Conservation (phyloP, 37 sponge, comb jelly and placozoan genomes). For the Halisarca cf. caerulea region DNA sequence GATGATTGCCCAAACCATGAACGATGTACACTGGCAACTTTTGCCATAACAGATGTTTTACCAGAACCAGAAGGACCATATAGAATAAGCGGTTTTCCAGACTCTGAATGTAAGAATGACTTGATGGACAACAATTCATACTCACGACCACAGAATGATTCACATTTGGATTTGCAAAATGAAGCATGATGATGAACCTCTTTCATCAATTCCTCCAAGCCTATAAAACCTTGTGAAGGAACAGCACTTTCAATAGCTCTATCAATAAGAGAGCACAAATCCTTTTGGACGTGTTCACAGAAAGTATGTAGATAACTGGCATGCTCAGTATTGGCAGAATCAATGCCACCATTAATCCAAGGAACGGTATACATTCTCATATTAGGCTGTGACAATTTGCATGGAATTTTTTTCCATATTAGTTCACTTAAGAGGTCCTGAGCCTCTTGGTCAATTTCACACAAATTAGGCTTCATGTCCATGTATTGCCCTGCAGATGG, state of each 20-base stretch:
- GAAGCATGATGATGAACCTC: conserved; percentile 67
- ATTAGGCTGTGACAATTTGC: conserved; percentile 5
- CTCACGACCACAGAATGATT: conserved; percentile 61
- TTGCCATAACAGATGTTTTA: conserved; percentile 78
- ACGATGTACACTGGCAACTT: neutral
- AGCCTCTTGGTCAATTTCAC: conserved; percentile 39
- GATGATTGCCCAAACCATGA: conserved; percentile 1
- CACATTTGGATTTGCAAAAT: conserved; percentile 46
- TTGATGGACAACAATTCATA: conserved; percentile 15
- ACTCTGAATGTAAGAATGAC: conserved; percentile 1
- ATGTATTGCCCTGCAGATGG: conserved; percentile 27
- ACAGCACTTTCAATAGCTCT: conserved; percentile 9
- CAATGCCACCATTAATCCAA: conserved; percentile 60
- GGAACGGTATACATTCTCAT: conserved; percentile 35
- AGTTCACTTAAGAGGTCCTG: conserved; percentile 42
- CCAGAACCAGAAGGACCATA: conserved; percentile 77
- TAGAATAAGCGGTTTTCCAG: conserved; percentile 47
- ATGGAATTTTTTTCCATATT: conserved; percentile 52
- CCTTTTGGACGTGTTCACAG: conserved; percentile 37
- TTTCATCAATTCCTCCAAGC: neutral
- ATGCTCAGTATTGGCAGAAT: conserved; percentile 42
- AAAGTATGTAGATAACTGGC: conserved; percentile 36
- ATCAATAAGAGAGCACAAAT: conserved; percentile 41
- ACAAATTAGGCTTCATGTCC: conserved; percentile 29
- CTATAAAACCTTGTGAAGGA: no score